Evolutionary conservation across 1,140 invertebrate species (phyloP), one percentile per base, ranked within the genome.

Genomic region (Micrasema minimum): DNA sequence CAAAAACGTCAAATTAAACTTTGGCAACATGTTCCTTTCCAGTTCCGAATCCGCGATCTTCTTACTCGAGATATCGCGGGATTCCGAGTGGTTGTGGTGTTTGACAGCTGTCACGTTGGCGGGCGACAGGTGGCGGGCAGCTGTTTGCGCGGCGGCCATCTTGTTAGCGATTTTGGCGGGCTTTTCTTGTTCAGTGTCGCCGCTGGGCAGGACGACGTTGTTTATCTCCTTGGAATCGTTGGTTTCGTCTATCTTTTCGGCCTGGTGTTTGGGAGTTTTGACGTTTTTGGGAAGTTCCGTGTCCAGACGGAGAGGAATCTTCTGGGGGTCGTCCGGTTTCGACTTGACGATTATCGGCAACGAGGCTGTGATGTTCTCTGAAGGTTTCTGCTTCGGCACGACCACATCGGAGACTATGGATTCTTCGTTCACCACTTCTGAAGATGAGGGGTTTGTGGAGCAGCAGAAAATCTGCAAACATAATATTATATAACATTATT

Each of bases 381-480:
- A 37, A 6, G 37, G 41, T 18, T 62, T 69, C 11, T 43, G 48
- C 64, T 66, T 69, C 11, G 48, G 31, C 20, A 51, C 70, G 3
- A 68, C 31, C n/a, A n/a, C n/a, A 22, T 64, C 53, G 43, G 45
- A 38, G 0, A 68, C 16, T 12, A 43, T 20, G 1, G 57, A 10
- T 22, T 74, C 72, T 2, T 57, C 72, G 12, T 71, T 61, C 2
- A 62, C 55, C 3, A 69, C n/a, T 35, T 74, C 68, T n/a, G 51
- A 37, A 11, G 43, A 38, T n/a, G n/a, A n/a, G 11, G 46, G 20
- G 31, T 14, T 22, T 65, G n/a, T 9, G 11, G 16, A 14, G 50
- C 73, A 75, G 46, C 73, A 75, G 23, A 43, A 69, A 41, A 75
- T 51, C 73, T 75, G 37, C 14, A 74, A 67, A 53, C 12, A 35